Conservation (phyloP, 2,113 vertebrate genomes). For the Catharus fuscescens region DNA sequence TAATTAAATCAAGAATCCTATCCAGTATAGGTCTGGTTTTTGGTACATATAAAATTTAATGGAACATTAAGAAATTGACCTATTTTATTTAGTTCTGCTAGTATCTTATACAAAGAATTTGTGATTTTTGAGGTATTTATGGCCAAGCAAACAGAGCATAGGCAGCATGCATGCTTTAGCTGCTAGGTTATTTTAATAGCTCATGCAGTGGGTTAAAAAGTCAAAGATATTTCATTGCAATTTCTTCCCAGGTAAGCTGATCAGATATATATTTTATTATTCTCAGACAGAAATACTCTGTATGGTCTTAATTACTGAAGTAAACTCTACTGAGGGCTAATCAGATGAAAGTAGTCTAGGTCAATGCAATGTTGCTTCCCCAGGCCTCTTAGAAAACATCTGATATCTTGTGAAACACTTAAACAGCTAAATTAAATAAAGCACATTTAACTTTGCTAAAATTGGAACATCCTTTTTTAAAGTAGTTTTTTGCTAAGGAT, state of each 20-base stretch:
- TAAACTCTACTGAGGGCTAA: neutral
- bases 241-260: neutral
- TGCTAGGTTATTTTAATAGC: neutral
- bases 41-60: neutral
- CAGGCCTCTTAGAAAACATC: neutral
- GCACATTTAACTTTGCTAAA: neutral
- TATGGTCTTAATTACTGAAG: neutral
- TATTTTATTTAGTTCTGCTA: slow-evolving; percentile 5
- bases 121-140: neutral
- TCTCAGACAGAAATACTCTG: neutral
- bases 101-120: neutral
- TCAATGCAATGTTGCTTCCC: neutral
- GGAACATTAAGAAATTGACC: neutral
- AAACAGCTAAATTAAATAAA: neutral
- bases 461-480: neutral
- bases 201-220: neutral
- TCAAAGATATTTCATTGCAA: neutral
- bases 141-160: neutral
- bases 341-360: neutral
- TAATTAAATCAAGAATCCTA: slow-evolving; percentile 1
- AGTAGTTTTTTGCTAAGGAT: neutral
- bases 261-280: neutral
- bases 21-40: neutral
- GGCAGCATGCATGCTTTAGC: neutral
- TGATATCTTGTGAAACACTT: neutral